Conservation (phyloP, 2,113 vertebrate species). For the Camarhynchus parvulus region DNA sequence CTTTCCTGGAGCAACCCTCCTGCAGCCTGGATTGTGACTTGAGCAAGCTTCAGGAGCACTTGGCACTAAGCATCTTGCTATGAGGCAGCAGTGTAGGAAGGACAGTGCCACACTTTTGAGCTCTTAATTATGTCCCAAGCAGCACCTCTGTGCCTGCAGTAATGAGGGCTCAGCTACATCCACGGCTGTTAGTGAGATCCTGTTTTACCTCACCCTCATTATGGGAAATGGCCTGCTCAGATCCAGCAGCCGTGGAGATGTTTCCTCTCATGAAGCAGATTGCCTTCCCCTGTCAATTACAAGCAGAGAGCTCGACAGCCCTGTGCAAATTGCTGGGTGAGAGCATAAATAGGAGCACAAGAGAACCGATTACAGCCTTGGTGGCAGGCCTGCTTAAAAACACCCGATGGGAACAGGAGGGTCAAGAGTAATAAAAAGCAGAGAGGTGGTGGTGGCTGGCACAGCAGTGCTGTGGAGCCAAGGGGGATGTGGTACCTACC, state of each 20-base stretch:
- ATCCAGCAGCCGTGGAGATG: not conserved
- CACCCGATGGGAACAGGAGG: not conserved
- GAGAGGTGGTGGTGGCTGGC: not conserved
- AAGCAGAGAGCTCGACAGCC: not conserved
- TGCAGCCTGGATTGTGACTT: not conserved
- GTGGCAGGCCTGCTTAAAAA: slow-evolving; percentile 6
- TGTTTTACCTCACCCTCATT: slow-evolving; percentile 27
- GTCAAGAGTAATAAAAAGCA: not conserved
- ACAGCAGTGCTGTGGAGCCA: not conserved
- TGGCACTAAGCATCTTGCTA: not conserved
- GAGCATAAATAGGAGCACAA: not conserved
- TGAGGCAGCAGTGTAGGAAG: not conserved
- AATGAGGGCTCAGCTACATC: not conserved
- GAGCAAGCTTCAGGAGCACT: not conserved
- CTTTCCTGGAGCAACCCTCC: not conserved
- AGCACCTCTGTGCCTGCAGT: not conserved
- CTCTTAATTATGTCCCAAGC: not conserved
- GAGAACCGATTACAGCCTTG: not conserved
- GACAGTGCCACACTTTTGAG: fast-evolving
- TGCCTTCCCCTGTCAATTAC: slow-evolving; percentile 51
- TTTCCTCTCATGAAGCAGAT: slow-evolving; percentile 21
- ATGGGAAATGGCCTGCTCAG: not conserved
- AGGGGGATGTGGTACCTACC: fast-evolving
- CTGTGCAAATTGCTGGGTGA: slow-evolving; percentile 36
- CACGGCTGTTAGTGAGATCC: not conserved